A percentile compares a stretch with the other conserved stretches of the same genome.
phyloP scores from a whole-genome alignment of 2,113 vertebrate species.

The Glareola pratincola region DNA sequence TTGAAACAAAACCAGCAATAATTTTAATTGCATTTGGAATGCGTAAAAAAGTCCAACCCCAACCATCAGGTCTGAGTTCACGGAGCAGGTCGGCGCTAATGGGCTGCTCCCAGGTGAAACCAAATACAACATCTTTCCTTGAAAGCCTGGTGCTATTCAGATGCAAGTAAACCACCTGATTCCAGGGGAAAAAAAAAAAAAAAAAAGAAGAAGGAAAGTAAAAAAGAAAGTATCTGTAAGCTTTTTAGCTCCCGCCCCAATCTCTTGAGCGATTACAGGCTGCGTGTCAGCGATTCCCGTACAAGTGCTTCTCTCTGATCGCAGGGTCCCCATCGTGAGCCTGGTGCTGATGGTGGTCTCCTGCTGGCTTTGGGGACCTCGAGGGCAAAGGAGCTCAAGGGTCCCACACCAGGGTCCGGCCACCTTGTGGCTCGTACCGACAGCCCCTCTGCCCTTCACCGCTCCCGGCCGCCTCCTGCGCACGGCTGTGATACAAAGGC shows the following conservation, averaged over 20 bases:
- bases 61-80: background rate
- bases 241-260: background rate
- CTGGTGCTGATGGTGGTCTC: rapidly evolving
- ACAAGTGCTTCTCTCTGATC: background rate
- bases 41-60: background rate
- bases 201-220: background rate
- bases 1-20: background rate
- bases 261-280: background rate
- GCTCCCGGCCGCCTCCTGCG: background rate
- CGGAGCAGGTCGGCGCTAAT: background rate
- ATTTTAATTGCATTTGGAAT: background rate
- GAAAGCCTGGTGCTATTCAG: background rate
- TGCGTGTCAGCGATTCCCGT: rapidly evolving
- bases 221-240: background rate
- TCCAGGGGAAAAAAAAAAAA: background rate
- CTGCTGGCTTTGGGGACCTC: background rate
- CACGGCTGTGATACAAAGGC: background rate
- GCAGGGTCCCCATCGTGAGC: background rate
- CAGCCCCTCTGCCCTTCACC: no score
- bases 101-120: background rate
- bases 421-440: rapidly evolving
- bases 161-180: background rate
- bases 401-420: rapidly evolving
- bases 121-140: background rate
- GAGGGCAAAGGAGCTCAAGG: background rate